phyloP scores from a whole-genome alignment of 2,888 invertebrate species.

The Aphidoletes aphidimyza region DNA sequence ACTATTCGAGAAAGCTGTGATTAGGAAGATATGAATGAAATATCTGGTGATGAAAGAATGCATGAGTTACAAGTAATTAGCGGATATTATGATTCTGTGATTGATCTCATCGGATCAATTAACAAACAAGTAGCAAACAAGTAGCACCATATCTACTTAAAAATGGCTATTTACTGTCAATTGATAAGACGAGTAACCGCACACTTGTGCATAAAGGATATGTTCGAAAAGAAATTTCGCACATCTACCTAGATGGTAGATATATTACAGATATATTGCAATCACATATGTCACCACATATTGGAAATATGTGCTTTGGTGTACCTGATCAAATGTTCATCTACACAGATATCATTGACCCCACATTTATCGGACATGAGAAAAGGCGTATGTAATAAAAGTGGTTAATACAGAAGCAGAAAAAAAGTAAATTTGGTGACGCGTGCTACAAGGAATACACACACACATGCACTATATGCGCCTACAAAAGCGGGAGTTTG shows the following conservation, averaged over 20 bases:
- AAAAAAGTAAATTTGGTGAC: not conserved
- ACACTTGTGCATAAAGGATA: not conserved
- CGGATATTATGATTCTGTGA: not conserved
- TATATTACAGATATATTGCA: not conserved
- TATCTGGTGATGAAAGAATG: not conserved
- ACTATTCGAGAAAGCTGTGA: not conserved
- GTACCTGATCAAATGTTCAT: slow-evolving; percentile 42
- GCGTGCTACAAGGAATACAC: slow-evolving; percentile 13
- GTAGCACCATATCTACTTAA: not conserved
- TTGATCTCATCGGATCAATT: not conserved
- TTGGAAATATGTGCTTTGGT: not conserved
- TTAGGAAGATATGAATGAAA: not conserved
- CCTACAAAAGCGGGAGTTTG: too few relatives aligned
- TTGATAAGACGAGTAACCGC: not conserved
- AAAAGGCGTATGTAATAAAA: slow-evolving; percentile 28
- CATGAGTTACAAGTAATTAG: not conserved
- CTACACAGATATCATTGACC: slow-evolving; percentile 54
- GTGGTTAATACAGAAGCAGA: slow-evolving; percentile 1
- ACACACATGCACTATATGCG: slow-evolving; percentile 12
- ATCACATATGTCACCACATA: not conserved
- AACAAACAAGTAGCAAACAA: not conserved
- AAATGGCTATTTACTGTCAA: not conserved
- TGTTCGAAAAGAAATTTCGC: not conserved
- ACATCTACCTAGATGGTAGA: not conserved
- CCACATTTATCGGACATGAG: slow-evolving; percentile 26